A percentile compares a stretch with the other conserved stretches of the same genome.
Conservation (phyloP, 2,797 vertebrate species). For the Florisuga fusca region DNA sequence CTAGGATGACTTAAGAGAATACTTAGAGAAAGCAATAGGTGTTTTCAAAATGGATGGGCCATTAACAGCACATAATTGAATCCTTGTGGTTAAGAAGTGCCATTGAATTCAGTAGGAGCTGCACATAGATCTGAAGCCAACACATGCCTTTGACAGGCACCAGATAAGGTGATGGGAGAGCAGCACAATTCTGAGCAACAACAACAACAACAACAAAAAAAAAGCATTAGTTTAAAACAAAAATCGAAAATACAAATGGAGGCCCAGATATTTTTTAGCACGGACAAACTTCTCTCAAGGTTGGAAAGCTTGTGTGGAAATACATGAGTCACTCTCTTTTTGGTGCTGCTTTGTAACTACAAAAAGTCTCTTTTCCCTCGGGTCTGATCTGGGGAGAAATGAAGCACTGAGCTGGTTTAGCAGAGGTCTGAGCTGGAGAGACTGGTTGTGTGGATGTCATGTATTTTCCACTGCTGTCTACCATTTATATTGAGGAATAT, state of each 20-base stretch:
- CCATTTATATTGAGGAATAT: not conserved
- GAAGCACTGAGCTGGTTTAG: not conserved
- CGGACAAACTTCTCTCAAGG: not conserved
- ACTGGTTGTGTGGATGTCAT: not conserved
- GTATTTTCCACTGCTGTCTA: not conserved
- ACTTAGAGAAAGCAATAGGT: constrained; percentile 20
- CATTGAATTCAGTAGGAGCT: not conserved
- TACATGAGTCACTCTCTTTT: not conserved
- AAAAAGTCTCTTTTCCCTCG: not conserved
- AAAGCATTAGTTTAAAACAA: not conserved
- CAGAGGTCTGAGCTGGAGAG: not conserved
- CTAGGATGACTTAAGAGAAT: constrained; percentile 32
- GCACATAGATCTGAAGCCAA: not conserved
- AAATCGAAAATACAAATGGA: not conserved
- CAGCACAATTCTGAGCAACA: not conserved
- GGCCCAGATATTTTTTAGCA: not conserved
- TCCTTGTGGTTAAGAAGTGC: constrained; percentile 7
- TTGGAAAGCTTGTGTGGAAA: not conserved
- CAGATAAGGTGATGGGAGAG: not conserved
- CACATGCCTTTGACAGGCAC: not conserved
- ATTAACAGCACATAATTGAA: constrained; percentile 39
- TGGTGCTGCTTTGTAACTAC: not conserved
- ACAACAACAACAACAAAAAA: too few species aligned
- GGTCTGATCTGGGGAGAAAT: not conserved
- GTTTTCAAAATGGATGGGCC: constrained; percentile 43